Conservation (phyloP, 2,797 vertebrate genomes). For the Hybognathus amarus region DNA sequence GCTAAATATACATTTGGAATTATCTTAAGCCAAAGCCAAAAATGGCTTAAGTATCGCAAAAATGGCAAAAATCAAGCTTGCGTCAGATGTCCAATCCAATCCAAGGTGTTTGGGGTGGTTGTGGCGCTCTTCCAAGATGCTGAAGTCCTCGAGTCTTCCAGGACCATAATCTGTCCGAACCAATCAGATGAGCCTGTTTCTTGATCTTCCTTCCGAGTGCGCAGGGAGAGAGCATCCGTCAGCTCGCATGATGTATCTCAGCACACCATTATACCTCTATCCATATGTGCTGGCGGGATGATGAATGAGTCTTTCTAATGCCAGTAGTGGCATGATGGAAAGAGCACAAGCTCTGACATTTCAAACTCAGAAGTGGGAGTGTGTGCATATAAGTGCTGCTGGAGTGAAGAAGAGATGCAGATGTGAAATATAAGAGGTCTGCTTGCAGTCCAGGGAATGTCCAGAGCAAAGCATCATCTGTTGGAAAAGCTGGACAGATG, state of each 20-base stretch:
- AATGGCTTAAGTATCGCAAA: no score
- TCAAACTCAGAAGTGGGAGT: background rate
- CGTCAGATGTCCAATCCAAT: no score
- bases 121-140: background rate
- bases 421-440: background rate
- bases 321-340: background rate
- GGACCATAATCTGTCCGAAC: background rate
- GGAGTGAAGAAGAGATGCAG: background rate
- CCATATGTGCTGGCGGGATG: conserved; percentile 16
- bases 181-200: background rate
- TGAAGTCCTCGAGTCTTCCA: conserved; percentile 4
- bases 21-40: background rate
- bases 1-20: background rate
- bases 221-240: background rate
- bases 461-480: background rate
- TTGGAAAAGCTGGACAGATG: background rate
- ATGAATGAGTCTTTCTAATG: conserved; percentile 16
- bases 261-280: conserved; percentile 5
- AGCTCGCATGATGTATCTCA: conserved; percentile 9
- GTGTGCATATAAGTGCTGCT: background rate
- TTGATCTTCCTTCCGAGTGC: background rate
- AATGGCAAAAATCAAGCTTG: background rate
- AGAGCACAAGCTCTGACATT: conserved; percentile 25
- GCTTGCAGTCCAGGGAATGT: background rate
- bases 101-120: background rate